These are phyloP conservation scores for Dryomyza anilis DNA, from an alignment of 2,888 invertebrate genomes.

Conservation along the genomic window DNA sequence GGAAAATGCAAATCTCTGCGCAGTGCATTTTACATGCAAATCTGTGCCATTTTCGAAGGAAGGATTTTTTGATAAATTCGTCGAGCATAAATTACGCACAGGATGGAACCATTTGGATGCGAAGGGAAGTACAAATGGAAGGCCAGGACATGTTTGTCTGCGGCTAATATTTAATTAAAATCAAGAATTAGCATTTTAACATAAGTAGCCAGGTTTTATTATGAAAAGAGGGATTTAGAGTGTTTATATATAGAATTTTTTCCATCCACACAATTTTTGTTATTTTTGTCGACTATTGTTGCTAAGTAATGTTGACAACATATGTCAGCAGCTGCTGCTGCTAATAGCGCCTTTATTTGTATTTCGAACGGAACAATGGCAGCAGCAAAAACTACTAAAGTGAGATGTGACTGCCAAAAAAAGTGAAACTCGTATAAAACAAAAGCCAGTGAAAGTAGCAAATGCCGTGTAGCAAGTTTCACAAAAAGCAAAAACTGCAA, in stretches of 20 bases:
- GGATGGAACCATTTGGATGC: background rate
- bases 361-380: too few species aligned
- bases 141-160: background rate
- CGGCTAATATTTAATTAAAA: slow-evolving; percentile 12
- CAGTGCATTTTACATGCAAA: slow-evolving; percentile 6
- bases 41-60: background rate
- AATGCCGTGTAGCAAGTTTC: too few species aligned
- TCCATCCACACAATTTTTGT: too few species aligned
- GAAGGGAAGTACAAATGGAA: background rate
- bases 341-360: too few species aligned
- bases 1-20: slow-evolving; percentile 1
- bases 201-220: too few species aligned
- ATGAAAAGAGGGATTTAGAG: too few species aligned
- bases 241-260: too few species aligned
- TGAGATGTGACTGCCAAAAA: too few species aligned
- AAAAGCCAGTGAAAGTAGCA: too few species aligned
- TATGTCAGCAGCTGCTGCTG: background rate
- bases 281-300: background rate
- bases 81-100: slow-evolving; percentile 10
- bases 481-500: too few species aligned
- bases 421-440: too few species aligned
- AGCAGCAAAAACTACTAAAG: too few species aligned
- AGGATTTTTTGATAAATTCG: background rate
- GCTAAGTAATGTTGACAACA: background rate
- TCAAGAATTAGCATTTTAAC: slow-evolving; percentile 16